Conservation (phyloP, 1,140 invertebrate species). For the Bombus waltoni region DNA sequence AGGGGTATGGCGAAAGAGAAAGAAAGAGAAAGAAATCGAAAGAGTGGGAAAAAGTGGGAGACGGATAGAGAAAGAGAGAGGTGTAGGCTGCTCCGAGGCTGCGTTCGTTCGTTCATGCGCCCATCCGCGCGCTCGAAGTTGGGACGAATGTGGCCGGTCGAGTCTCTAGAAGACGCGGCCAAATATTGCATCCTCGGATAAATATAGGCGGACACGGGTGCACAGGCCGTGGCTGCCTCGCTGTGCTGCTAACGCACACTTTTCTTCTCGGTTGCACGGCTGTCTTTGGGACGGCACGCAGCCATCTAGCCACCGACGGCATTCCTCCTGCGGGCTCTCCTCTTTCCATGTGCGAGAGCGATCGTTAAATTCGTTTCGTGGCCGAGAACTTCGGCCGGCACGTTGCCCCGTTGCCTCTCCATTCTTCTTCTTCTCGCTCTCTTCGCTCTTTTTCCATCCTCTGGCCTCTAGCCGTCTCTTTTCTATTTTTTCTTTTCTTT, state of each 20-base stretch:
- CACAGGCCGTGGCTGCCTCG: constrained; percentile 41
- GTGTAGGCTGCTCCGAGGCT: constrained; percentile 59
- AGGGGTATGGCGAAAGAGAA: neutral
- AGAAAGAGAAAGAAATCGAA: neutral
- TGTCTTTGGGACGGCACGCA: constrained; percentile 59
- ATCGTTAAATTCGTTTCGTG: constrained; percentile 71
- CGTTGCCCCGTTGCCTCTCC: constrained; percentile 45
- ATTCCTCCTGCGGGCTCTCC: constrained; percentile 65
- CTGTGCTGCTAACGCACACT: constrained; percentile 59
- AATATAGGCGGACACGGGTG: constrained; percentile 65
- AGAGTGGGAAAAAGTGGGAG: constrained; percentile 10
- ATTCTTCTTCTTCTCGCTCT: neutral
- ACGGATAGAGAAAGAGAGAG: neutral
- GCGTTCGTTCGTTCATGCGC: constrained; percentile 58
- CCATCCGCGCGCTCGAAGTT: constrained; percentile 63
- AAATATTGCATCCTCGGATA: constrained; percentile 73
- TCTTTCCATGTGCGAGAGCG: constrained; percentile 66
- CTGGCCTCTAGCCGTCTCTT: neutral
- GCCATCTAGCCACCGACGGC: constrained; percentile 61
- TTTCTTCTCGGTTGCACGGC: constrained; percentile 56
- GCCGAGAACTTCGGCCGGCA: constrained; percentile 65
- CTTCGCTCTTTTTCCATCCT: constrained; percentile 7
- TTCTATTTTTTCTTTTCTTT: no score
- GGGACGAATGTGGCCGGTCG: constrained; percentile 68
- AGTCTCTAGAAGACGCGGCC: constrained; percentile 63